phyloP scores from a whole-genome alignment of 2,888 invertebrate genomes.

The Cinara cedri region DNA sequence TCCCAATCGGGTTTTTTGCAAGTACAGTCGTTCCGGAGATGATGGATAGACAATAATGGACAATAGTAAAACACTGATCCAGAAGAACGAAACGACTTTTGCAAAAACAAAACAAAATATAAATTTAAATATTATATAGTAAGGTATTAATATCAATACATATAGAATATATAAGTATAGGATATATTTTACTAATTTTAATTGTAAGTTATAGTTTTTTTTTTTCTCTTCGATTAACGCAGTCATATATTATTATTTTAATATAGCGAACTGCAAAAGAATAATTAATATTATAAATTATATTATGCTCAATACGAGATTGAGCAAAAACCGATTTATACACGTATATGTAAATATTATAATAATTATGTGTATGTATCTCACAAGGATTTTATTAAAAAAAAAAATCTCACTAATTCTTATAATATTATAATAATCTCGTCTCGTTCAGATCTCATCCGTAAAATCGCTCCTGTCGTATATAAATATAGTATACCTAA shows the following conservation, averaged over 20 bases:
- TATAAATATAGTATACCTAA: too few species aligned
- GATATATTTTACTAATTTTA: conserved; percentile 15
- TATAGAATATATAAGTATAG: background rate
- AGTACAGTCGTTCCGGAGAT: background rate
- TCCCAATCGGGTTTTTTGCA: background rate
- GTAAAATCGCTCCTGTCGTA: too few species aligned
- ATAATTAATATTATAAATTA: conserved; percentile 12
- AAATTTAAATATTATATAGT: too few species aligned
- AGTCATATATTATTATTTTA: background rate
- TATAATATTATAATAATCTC: too few species aligned
- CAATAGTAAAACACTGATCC: background rate
- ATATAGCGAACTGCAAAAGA: conserved; percentile 24
- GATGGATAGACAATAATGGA: background rate
- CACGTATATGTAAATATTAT: background rate
- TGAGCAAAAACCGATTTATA: conserved; percentile 38
- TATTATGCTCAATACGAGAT: conserved; percentile 34
- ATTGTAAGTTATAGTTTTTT: conserved; percentile 11
- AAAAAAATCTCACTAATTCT: background rate
- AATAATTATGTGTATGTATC: background rate
- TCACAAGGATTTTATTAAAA: background rate
- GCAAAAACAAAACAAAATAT: too few species aligned
- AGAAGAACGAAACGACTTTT: too few species aligned
- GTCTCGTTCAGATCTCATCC: too few species aligned
- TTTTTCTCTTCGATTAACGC: background rate
- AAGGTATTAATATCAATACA: too few species aligned